Base-by-base conservation (phyloP, 2,888 invertebrate genomes). In the Gari tellinella region DNA sequence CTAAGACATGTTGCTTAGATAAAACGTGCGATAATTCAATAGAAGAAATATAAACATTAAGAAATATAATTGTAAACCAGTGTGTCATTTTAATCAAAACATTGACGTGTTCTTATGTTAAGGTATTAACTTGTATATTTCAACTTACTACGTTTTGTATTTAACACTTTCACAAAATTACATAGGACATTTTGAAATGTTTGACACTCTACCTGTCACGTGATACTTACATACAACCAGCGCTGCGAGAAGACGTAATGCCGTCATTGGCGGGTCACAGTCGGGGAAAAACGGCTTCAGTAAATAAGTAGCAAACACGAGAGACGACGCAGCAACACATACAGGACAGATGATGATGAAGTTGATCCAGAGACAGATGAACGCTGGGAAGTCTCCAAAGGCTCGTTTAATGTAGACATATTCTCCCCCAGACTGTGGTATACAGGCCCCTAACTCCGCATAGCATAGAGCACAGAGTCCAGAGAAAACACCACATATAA, bases 381-480 rank as follows among this genome's bases (percentile, higher is more conserved):
- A 92, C 7, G 86, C 90, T 2, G 88, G 84, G 26, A 91, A 84
- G 64, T 89, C 87, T 2, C 92, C 92, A 69, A 91, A 90, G 2
- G 90, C 90, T 38, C 88, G 72, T 67, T 83, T 83, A 31, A 91
- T 90, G 83, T 92, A 67, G 95, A 96, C 85, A 62, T 91, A 92
- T 74, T 90, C 89, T 10, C 91, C 91, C 0, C 91, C 91, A 2
- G 91, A 89, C 55, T 96, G 87, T 0, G 96, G 95, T 81, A 98
- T 96, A 43, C 95, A 95, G 0, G 97, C 97, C 19, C 98, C 98
- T 67, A 97, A 93, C 92, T 98, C 97, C 1, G 97, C 97, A 90
- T 96, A 97, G 90, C 97, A 97, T 10, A 97, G 94, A 0, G 97
- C 97, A 14, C 97, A 97, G 63, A 97, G 92, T 58, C 96, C 85